Evolutionary conservation across 2,113 vertebrate genomes (phyloP).

Genomic region (Phalacrocorax pelagicus): DNA sequence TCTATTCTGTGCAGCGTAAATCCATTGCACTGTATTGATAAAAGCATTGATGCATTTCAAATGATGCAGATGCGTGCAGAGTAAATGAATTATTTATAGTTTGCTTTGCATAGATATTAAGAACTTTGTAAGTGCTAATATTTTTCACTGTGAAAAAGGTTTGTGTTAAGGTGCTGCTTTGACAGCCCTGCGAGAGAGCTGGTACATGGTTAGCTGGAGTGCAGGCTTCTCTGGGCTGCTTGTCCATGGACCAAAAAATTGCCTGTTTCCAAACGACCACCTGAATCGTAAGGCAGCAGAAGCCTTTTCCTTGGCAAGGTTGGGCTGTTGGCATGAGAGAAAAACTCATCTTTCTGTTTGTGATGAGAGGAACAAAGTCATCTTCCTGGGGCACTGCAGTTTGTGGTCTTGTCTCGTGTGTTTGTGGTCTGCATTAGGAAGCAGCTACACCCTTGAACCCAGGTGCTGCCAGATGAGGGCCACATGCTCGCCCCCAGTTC

Average conservation of each 20-base stretch:
- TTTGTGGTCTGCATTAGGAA: neutral
- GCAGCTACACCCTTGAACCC: neutral
- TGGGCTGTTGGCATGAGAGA: neutral
- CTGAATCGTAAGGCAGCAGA: neutral
- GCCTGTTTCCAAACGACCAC: accelerated
- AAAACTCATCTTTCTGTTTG: neutral
- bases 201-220: neutral
- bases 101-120: slow-evolving; percentile 45
- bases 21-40: neutral
- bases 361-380: accelerated
- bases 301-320: neutral
- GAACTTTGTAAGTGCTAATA: slow-evolving; percentile 15
- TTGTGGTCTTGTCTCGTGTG: neutral
- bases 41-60: slow-evolving; percentile 22
- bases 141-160: neutral
- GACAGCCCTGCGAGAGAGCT: neutral
- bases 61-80: neutral
- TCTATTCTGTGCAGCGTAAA: neutral
- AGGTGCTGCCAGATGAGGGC: neutral
- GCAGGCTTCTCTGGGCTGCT: neutral
- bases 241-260: accelerated
- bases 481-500: neutral
- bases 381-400: neutral
- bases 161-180: neutral
- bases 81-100: slow-evolving; percentile 40